Evolutionary conservation across 2,888 invertebrate species (phyloP).

Genomic region (Machimus rusticus): DNA sequence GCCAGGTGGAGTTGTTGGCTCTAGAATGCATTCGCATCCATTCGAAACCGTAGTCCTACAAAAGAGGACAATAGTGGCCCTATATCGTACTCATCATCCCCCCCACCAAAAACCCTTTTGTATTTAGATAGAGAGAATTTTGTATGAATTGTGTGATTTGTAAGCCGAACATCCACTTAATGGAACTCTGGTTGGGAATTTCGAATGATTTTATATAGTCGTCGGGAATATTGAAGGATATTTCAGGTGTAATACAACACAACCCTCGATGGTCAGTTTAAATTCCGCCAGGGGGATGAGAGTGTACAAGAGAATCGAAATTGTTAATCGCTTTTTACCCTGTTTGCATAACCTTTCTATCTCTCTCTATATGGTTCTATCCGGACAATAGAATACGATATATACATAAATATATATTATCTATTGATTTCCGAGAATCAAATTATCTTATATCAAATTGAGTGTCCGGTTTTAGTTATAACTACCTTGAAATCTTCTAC

Average conservation of each 20-base stretch:
- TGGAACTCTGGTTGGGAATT: not conserved
- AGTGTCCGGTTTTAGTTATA: not conserved
- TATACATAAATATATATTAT: not conserved
- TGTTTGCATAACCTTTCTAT: not conserved
- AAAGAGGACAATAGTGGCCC: not conserved
- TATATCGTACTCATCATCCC: not conserved
- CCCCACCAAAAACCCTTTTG: not conserved
- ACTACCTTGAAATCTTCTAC: not conserved
- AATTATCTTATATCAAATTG: not conserved
- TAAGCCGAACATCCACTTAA: conserved; percentile 24
- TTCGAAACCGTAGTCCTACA: not conserved
- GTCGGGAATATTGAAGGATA: not conserved
- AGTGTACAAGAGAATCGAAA: not conserved
- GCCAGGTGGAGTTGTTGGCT: not conserved
- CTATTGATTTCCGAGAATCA: not conserved
- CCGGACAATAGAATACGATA: not conserved
- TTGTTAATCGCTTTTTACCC: not conserved
- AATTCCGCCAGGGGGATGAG: not conserved
- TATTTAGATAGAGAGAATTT: not conserved
- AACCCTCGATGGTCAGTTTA: not conserved
- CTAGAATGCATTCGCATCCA: not conserved
- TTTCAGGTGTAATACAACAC: not conserved
- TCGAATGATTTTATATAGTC: not conserved
- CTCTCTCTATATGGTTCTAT: not conserved
- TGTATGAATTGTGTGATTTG: not conserved